phyloP scores from a whole-genome alignment of 2,797 vertebrate species.

The Pseudochirops cupreus region DNA sequence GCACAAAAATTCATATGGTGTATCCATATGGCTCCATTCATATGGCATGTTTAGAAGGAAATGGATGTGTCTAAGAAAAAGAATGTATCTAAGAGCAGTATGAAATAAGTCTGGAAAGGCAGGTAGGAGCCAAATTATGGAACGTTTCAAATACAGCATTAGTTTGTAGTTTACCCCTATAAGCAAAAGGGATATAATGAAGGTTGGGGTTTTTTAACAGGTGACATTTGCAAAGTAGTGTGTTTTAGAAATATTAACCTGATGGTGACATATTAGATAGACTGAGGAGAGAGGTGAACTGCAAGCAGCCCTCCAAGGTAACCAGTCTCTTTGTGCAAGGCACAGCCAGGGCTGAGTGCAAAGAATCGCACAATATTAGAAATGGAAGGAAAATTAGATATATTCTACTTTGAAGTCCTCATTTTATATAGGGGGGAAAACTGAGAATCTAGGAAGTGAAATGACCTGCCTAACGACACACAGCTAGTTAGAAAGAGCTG shows the following conservation, averaged over 20 bases:
- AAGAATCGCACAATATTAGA: background rate
- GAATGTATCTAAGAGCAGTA: background rate
- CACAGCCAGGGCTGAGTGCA: background rate
- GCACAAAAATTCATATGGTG: background rate
- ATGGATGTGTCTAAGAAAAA: background rate
- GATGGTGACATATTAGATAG: background rate
- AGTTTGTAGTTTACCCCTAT: background rate
- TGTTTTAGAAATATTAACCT: background rate
- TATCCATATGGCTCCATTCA: background rate
- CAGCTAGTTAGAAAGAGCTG: background rate
- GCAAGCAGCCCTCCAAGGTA: background rate
- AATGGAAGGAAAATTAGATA: background rate
- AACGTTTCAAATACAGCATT: background rate
- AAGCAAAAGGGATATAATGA: background rate
- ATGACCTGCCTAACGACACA: background rate
- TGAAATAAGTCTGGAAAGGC: background rate
- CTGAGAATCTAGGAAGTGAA: background rate
- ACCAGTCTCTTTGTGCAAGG: background rate
- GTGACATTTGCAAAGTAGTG: background rate
- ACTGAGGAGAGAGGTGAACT: no score
- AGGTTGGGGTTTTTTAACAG: background rate
- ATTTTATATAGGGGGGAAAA: background rate
- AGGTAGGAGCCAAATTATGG: background rate
- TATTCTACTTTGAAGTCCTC: background rate
- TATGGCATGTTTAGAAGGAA: background rate